phyloP scores from a whole-genome alignment of 2,113 vertebrate genomes.

The Glaucomys volans region DNA sequence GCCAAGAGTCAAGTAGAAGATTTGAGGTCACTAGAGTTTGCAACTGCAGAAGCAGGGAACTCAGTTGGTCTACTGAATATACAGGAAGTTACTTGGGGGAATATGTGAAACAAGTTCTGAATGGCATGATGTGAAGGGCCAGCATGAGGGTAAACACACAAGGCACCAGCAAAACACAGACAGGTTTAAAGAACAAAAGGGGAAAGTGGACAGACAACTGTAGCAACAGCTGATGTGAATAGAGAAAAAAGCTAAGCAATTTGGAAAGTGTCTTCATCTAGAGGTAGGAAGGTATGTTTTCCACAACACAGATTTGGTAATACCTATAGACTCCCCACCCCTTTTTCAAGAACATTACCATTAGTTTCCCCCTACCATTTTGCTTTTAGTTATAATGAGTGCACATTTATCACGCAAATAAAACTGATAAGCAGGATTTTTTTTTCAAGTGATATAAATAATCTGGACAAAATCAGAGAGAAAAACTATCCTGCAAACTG shows the following conservation, averaged over 20 bases:
- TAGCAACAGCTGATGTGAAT: not conserved
- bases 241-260: not conserved
- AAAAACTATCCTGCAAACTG: constrained; percentile 61
- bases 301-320: not conserved
- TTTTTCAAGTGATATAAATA: constrained; percentile 68
- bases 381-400: constrained; percentile 59
- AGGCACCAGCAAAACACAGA: not conserved
- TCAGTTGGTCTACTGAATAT: not conserved
- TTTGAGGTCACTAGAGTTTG: not conserved
- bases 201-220: not conserved
- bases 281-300: not conserved
- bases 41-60: not conserved
- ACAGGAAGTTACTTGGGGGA: not conserved
- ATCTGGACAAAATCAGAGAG: constrained; percentile 59
- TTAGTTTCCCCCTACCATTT: not conserved
- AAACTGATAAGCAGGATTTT: constrained; percentile 61
- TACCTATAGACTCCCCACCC: not conserved
- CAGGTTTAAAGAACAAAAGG: not conserved
- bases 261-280: not conserved
- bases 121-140: not conserved
- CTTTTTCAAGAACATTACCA: not conserved
- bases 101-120: not conserved
- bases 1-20: not conserved
- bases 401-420: constrained; percentile 63
- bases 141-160: not conserved